Evolutionary conservation across 1,140 invertebrate genomes (phyloP).

Genomic region (Acromyrmex echinatior): DNA sequence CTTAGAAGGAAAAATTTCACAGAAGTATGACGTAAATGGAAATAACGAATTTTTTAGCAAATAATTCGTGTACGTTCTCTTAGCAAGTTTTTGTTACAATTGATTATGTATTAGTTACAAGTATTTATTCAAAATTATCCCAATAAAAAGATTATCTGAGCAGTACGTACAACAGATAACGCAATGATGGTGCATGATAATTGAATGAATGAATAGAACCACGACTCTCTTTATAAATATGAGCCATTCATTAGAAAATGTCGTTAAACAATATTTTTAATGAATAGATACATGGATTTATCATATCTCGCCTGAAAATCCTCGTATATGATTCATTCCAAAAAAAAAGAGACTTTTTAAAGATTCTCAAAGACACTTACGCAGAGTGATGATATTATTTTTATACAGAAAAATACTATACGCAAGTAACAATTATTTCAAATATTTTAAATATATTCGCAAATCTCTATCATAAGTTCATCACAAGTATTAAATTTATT

Average conservation of each 20-base stretch:
- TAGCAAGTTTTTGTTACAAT: not conserved
- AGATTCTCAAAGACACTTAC: not conserved
- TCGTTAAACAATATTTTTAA: slow-evolving; percentile 6
- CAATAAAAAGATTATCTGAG: not conserved
- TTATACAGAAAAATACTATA: no score
- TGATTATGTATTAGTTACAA: slow-evolving; percentile 2
- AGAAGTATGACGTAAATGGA: not conserved
- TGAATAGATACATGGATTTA: not conserved
- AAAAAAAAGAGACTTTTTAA: not conserved
- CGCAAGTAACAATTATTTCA: no score
- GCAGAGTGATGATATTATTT: not conserved
- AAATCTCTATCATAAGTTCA: no score
- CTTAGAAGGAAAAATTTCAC: not conserved
- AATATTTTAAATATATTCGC: no score
- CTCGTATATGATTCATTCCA: not conserved
- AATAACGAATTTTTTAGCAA: not conserved
- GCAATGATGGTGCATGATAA: slow-evolving; percentile 15
- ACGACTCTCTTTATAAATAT: slow-evolving; percentile 5
- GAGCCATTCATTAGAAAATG: slow-evolving; percentile 5
- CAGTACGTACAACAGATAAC: slow-evolving; percentile 5
- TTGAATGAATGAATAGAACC: slow-evolving; percentile 9
- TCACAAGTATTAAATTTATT: no score
- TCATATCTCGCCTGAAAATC: not conserved
- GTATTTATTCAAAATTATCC: slow-evolving; percentile 2
- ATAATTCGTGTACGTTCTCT: not conserved